phyloP scores from a whole-genome alignment of 2,888 invertebrate species.

The Tineola bisselliella region DNA sequence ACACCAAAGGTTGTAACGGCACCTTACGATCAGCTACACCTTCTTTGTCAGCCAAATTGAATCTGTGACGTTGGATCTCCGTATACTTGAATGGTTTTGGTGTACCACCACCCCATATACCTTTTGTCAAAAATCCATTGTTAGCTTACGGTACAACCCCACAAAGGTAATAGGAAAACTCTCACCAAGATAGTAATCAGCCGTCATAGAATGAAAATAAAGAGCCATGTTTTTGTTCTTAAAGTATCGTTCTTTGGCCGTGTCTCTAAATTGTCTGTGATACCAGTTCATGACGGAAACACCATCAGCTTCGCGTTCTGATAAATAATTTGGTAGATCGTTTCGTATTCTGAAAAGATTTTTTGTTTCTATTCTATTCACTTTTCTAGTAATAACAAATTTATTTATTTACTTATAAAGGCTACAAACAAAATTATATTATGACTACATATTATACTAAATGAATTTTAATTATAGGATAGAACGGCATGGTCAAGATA shows the following conservation, averaged over 20 bases:
- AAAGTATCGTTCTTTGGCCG: conserved; percentile 95
- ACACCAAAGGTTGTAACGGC: conserved; percentile 91
- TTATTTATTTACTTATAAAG: no score
- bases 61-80: conserved; percentile 93
- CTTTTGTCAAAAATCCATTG: conserved; percentile 29
- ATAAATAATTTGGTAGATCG: conserved; percentile 95
- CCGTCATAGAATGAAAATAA: conserved; percentile 97
- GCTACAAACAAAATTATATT: no score
- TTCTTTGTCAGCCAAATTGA: conserved; percentile 87
- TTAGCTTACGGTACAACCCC: no score
- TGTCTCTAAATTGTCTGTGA: conserved; percentile 94
- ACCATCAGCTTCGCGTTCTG: conserved; percentile 96
- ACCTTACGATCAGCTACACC: conserved; percentile 94
- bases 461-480: no score
- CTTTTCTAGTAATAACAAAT: no score
- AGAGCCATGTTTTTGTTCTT: conserved; percentile 97
- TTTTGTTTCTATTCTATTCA: neutral
- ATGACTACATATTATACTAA: no score
- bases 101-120: conserved; percentile 92
- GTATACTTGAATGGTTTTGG: conserved; percentile 98
- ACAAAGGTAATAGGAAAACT: no score
- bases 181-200: conserved; percentile 93
- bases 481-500: no score
- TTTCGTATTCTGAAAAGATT: conserved; percentile 79
- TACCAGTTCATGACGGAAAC: conserved; percentile 99